Conservation (phyloP, 2,113 vertebrate genomes). For the Chelonoidis abingdonii region DNA sequence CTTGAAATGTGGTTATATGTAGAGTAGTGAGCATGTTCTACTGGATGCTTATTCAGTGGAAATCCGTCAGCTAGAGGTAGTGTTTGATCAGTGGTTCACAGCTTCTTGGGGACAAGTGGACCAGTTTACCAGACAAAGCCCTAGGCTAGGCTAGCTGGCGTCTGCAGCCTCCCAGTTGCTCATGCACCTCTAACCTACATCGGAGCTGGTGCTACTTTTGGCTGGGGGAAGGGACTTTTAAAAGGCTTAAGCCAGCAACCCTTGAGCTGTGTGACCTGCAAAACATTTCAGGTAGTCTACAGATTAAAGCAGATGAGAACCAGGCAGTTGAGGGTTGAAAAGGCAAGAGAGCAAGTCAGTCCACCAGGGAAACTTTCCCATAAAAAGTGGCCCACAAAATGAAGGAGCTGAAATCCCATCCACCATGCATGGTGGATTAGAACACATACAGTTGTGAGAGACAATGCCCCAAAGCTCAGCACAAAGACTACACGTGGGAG, state of each 20-base stretch:
- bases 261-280: background rate
- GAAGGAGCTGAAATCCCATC: no score
- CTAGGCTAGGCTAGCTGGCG: no score
- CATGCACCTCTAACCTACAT: background rate
- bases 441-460: background rate
- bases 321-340: background rate
- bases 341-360: background rate
- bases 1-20: accelerated
- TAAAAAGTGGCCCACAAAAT: no score
- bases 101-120: background rate
- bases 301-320: background rate
- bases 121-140: background rate
- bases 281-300: background rate
- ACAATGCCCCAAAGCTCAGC: no score
- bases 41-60: background rate
- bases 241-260: background rate
- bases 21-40: accelerated
- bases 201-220: background rate
- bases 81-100: background rate
- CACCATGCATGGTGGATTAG: background rate
- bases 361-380: no score
- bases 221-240: background rate
- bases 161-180: background rate
- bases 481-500: no score
- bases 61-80: background rate